phyloP scores from a whole-genome alignment of 2,113 vertebrate genomes.

The Triplophysa tibetana region DNA sequence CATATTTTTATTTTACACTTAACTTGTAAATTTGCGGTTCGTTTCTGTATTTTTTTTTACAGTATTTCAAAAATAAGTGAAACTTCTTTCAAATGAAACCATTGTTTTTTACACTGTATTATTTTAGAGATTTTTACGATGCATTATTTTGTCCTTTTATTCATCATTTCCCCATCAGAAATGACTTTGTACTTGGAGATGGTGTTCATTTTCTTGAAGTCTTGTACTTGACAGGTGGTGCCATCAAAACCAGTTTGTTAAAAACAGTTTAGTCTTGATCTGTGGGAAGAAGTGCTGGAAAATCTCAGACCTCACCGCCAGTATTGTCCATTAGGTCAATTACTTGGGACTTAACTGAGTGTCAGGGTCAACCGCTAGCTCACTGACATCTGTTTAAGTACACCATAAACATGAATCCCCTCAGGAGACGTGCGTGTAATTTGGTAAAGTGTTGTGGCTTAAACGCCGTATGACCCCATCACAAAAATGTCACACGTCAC shows the following conservation, averaged over 20 bases:
- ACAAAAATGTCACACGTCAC: background rate
- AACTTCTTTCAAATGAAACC: no score
- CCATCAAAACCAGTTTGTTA: background rate
- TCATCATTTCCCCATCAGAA: background rate
- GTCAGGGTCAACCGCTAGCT: background rate
- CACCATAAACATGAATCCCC: background rate
- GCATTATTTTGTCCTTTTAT: background rate
- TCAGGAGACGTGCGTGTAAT: background rate
- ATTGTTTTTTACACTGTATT: no score
- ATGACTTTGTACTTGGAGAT: no score
- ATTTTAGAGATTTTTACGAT: no score
- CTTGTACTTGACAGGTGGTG: no score
- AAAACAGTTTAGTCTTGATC: background rate
- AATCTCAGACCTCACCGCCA: background rate
- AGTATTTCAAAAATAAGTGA: no score
- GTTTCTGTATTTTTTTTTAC: no score
- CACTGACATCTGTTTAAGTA: background rate
- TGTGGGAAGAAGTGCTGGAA: background rate
- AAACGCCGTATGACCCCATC: background rate
- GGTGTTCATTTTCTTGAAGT: no score
- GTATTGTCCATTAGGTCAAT: no score
- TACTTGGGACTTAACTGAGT: background rate
- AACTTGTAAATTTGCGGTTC: no score
- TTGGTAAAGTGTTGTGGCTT: background rate
- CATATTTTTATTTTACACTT: no score